Evolutionary conservation across 1,140 invertebrate genomes (phyloP).

Genomic region (Lepidurus packardi): DNA sequence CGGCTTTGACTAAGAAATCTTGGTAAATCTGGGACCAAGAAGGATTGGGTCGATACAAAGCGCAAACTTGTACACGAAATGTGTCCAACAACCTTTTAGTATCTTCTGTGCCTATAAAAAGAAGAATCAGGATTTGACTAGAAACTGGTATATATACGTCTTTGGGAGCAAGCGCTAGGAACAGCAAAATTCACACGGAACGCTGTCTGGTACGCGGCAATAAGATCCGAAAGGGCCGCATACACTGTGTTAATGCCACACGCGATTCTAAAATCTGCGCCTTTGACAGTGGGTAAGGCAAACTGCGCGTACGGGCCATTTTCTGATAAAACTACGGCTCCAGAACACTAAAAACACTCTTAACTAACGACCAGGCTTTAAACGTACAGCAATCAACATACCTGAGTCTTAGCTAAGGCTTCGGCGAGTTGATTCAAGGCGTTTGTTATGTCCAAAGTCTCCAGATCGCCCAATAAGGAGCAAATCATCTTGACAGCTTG

Average conservation of each 20-base stretch:
- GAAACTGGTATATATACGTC: conserved; percentile 22
- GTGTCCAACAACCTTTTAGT: conserved; percentile 62
- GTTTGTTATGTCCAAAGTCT: conserved; percentile 74
- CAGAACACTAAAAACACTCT: background rate
- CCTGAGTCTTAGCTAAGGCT: conserved; percentile 49
- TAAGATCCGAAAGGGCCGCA: conserved; percentile 64
- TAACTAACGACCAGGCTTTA: background rate
- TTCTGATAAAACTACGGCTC: background rate
- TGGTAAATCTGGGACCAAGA: conserved; percentile 56
- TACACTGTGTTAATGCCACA: background rate
- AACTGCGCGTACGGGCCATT: conserved; percentile 1
- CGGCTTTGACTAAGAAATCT: conserved; percentile 56
- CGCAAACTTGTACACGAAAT: conserved; percentile 73
- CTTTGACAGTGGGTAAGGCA: conserved; percentile 35
- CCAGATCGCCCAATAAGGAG: conserved; percentile 74
- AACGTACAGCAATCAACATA: conserved; percentile 12
- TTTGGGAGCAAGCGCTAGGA: background rate
- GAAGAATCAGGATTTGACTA: conserved; percentile 32
- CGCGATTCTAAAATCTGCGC: conserved; percentile 29
- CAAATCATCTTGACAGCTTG: conserved; percentile 91
- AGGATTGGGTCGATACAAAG: conserved; percentile 68
- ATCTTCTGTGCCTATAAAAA: conserved; percentile 55
- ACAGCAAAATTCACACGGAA: conserved; percentile 70
- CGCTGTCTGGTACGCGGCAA: conserved; percentile 72
- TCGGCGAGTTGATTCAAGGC: conserved; percentile 64